Evolutionary conservation across 2,797 vertebrate genomes (phyloP).

Genomic region (Anisognathus igniventris): DNA sequence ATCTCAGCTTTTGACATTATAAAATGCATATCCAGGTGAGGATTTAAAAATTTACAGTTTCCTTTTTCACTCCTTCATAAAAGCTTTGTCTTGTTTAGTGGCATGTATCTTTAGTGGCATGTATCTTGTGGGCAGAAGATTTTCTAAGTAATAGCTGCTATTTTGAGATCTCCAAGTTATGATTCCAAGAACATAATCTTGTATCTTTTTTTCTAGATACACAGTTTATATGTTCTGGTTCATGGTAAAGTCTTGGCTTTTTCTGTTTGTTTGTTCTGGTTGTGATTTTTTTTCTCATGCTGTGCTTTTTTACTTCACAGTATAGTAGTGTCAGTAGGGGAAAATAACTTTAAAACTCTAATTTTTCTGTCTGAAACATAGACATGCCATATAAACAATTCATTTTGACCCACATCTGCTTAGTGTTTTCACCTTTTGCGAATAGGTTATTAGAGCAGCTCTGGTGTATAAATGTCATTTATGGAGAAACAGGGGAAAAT

Average conservation of each 20-base stretch:
- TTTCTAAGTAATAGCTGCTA: not conserved
- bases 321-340: not conserved
- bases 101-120: not conserved
- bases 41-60: not conserved
- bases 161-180: not conserved
- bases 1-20: not conserved
- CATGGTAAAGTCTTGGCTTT: not conserved
- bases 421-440: conserved; percentile 25
- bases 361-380: not conserved
- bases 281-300: not conserved
- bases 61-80: not conserved
- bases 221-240: not conserved
- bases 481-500: not conserved
- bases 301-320: not conserved
- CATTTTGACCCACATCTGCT: not conserved
- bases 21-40: not conserved
- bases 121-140: not conserved
- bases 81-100: not conserved
- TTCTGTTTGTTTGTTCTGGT: not conserved
- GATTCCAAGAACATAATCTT: not conserved
- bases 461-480: not conserved
- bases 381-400: not conserved
- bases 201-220: not conserved
- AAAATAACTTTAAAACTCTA: not conserved
- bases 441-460: not conserved